Evolutionary conservation across 2,888 invertebrate genomes (phyloP).

Genomic region (Drosophila cracens): DNA sequence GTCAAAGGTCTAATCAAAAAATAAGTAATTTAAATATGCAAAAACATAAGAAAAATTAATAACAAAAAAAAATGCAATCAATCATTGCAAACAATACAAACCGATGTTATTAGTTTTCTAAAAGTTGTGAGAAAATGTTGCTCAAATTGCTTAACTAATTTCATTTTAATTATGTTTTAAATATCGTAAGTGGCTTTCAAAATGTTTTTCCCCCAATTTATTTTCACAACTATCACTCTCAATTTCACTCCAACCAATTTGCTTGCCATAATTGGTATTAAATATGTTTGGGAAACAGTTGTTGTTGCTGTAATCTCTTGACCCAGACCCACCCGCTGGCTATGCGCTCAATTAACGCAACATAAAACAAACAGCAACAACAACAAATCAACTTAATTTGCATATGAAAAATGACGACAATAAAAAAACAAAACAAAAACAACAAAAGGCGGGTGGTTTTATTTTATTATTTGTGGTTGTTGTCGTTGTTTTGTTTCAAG

Average conservation of each 20-base stretch:
- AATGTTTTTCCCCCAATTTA: background rate
- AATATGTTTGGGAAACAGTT: conserved; percentile 3
- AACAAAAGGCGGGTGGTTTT: conserved; percentile 46
- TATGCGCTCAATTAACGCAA: conserved; percentile 62
- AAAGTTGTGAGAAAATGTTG: background rate
- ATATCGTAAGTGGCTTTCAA: background rate
- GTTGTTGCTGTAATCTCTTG: conserved; percentile 18
- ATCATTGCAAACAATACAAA: background rate
- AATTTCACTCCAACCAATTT: conserved; percentile 1
- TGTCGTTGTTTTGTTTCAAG: conserved; percentile 1
- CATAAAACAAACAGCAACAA: conserved; percentile 54
- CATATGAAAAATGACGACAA: conserved; percentile 62
- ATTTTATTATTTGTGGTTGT: conserved; percentile 4
- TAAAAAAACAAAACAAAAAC: conserved; percentile 19
- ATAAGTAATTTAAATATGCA: background rate
- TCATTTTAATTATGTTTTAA: background rate
- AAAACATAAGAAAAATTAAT: background rate
- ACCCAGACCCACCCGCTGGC: conserved; percentile 38
- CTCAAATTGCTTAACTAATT: background rate
- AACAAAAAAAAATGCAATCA: background rate
- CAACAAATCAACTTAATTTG: conserved; percentile 53
- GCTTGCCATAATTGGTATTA: conserved; percentile 3
- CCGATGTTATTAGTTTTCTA: background rate
- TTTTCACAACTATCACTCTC: conserved; percentile 5
- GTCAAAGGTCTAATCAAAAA: background rate